These are phyloP conservation scores for Hyles lineata DNA, from an alignment of 2,888 invertebrate species.

Conservation along the genomic window DNA sequence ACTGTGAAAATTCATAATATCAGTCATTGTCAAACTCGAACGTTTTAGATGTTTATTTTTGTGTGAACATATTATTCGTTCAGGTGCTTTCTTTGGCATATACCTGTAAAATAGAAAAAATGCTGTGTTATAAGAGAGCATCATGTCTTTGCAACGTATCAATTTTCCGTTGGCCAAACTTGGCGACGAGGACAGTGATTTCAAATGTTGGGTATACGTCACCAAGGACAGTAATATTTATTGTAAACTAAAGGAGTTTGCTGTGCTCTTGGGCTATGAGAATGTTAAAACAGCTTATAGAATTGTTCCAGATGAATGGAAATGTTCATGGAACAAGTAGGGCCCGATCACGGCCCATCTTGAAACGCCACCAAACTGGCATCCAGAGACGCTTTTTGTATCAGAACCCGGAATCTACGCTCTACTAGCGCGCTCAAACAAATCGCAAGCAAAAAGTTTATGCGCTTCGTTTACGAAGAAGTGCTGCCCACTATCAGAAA, in stretches of 20 bases:
- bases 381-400: conserved; percentile 36
- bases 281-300: conserved; percentile 36
- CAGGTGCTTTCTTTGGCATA: conserved; percentile 37
- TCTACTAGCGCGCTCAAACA: conserved; percentile 33
- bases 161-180: conserved; percentile 33
- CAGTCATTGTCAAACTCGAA: conserved; percentile 35
- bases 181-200: conserved; percentile 20
- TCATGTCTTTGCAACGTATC: conserved; percentile 31
- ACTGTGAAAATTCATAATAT: conserved; percentile 32
- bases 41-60: conserved; percentile 35
- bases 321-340: conserved; percentile 34
- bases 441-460: conserved; percentile 35
- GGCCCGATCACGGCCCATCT: conserved; percentile 33
- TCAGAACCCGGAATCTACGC: conserved; percentile 36
- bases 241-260: conserved; percentile 36
- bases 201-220: conserved; percentile 36
- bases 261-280: conserved; percentile 36
- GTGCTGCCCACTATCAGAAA: conserved; percentile 30
- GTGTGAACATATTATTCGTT: conserved; percentile 36
- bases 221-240: conserved; percentile 36
- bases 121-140: conserved; percentile 31
- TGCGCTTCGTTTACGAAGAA: conserved; percentile 35
- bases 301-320: conserved; percentile 30
- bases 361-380: conserved; percentile 21
- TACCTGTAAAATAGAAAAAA: too few species aligned